Evolutionary conservation across 1,140 invertebrate genomes (phyloP).

Genomic region (Papilio machaon): DNA sequence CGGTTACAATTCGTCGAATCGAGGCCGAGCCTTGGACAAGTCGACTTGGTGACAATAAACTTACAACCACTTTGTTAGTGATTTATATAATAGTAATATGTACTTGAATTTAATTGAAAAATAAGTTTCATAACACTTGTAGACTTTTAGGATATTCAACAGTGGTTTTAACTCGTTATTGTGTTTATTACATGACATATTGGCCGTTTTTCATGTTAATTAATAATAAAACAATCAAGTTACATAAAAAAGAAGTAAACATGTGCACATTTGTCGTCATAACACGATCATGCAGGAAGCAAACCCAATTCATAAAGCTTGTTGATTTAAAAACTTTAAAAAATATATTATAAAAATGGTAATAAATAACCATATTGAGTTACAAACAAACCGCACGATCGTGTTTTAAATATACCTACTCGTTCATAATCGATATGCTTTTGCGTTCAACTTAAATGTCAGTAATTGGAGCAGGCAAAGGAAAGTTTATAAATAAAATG

Average conservation of each 20-base stretch:
- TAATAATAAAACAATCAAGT: not conserved
- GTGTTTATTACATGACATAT: not conserved
- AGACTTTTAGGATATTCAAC: not conserved
- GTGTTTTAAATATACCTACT: constrained; percentile 31
- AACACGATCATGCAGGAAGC: constrained; percentile 12
- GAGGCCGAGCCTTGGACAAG: constrained; percentile 3
- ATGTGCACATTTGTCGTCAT: not conserved
- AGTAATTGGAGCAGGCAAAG: constrained; percentile 72
- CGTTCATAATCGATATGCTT: constrained; percentile 33
- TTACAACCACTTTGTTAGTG: not conserved
- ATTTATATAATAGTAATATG: not conserved
- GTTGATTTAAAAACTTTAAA: constrained; percentile 11
- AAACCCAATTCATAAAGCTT: constrained; percentile 17
- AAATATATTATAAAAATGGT: constrained; percentile 11
- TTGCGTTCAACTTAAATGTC: constrained; percentile 58
- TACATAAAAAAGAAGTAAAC: not conserved
- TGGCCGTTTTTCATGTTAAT: not conserved
- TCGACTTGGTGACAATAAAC: not conserved
- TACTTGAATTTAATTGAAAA: too few species aligned
- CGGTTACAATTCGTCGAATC: not conserved
- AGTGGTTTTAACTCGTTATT: not conserved
- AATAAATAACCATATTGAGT: constrained; percentile 21
- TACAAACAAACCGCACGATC: constrained; percentile 28
- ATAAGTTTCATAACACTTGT: not conserved
- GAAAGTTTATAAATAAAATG: constrained; percentile 70